Conservation (phyloP, 2,113 vertebrate genomes). For the Stercorarius parasiticus region DNA sequence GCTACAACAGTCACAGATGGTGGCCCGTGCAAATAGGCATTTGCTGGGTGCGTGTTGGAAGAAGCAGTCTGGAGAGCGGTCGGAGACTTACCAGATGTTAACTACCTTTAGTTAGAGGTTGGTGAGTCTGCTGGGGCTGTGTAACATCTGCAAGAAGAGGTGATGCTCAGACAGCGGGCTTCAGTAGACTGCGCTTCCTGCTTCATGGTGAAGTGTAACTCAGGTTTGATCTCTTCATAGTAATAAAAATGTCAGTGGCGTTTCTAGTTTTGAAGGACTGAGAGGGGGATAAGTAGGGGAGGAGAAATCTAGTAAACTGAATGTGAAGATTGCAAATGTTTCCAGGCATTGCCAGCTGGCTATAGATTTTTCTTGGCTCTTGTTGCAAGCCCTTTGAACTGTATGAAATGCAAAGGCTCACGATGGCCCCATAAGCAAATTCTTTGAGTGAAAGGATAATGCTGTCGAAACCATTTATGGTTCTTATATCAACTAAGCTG, state of each 20-base stretch:
- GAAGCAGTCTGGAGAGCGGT: not conserved
- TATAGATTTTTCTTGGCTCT: slow-evolving; percentile 50
- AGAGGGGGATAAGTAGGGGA: not conserved
- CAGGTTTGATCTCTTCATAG: not conserved
- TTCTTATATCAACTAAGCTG: not conserved
- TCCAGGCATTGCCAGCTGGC: slow-evolving; percentile 40
- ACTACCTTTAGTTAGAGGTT: not conserved
- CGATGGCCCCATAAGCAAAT: not conserved
- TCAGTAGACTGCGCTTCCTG: not conserved
- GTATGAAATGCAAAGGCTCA: not conserved
- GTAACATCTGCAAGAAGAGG: not conserved
- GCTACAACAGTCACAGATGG: not conserved
- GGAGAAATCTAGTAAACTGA: not conserved
- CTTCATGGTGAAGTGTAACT: not conserved
- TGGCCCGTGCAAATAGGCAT: not conserved
- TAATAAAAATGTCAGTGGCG: not conserved
- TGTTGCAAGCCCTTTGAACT: slow-evolving; percentile 37
- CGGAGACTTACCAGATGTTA: not conserved
- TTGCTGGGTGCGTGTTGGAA: not conserved
- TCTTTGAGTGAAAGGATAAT: not conserved
- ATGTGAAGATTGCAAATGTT: slow-evolving; percentile 2
- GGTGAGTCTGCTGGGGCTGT: not conserved
- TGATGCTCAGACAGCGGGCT: not conserved
- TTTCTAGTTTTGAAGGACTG: not conserved
- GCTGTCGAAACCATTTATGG: not conserved